Evolutionary conservation across 2,888 invertebrate genomes (phyloP).

Genomic region (Stegophylla sp.): DNA sequence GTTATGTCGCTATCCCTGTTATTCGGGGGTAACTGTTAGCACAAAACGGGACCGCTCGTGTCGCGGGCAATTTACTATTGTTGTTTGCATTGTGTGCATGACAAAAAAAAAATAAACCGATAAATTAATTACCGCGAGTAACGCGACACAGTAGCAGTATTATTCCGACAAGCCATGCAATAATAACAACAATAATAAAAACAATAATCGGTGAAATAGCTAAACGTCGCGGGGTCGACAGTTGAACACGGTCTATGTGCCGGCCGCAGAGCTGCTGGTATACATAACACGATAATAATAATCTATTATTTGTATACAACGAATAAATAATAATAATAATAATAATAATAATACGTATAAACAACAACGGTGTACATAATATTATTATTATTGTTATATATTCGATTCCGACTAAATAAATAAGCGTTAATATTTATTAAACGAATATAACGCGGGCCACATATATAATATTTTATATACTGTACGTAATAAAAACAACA

Average conservation of each 20-base stretch:
- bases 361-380: background rate
- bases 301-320: too few relatives aligned
- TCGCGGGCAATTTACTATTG: too few relatives aligned
- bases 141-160: background rate
- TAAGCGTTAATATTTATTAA: conserved; percentile 29
- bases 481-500: background rate
- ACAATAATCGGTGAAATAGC: conserved; percentile 35
- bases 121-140: conserved; percentile 25
- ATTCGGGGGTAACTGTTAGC: background rate
- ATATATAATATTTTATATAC: too few relatives aligned
- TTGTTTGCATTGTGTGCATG: background rate
- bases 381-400: too few relatives aligned
- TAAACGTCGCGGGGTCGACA: background rate
- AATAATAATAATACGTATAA: too few relatives aligned
- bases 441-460: background rate
- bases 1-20: background rate
- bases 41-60: background rate
- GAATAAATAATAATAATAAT: too few relatives aligned
- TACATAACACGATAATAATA: too few relatives aligned
- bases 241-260: too few relatives aligned
- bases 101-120: conserved; percentile 3
- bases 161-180: background rate
- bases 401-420: background rate
- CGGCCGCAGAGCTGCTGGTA: background rate
- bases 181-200: conserved; percentile 3